Evolutionary conservation across 2,797 vertebrate species (phyloP).

Genomic region (Pantherophis alleghaniensis): DNA sequence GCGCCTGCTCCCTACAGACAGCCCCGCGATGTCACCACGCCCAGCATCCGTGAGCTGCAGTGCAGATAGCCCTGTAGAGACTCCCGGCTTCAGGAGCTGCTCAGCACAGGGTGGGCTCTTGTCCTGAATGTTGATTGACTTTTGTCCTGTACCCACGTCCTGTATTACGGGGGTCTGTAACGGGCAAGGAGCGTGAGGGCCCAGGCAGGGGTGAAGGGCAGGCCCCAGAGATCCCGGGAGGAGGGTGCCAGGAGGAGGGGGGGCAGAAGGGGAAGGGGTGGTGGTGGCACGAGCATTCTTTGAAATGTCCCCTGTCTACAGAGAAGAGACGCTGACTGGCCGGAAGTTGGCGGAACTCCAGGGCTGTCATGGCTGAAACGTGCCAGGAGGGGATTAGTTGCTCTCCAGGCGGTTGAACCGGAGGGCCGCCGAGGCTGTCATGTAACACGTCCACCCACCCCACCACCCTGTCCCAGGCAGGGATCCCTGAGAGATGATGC

Average conservation of each 20-base stretch:
- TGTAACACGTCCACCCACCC: neutral
- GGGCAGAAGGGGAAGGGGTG: neutral
- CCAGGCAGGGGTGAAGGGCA: neutral
- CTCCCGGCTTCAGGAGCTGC: slow-evolving; percentile 28
- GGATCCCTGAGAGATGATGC: slow-evolving; percentile 14
- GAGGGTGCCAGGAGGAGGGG: neutral
- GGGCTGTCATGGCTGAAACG: neutral
- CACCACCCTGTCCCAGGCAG: neutral
- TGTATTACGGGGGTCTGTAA: neutral
- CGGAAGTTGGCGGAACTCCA: neutral
- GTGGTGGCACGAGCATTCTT: neutral
- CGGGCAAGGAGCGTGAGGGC: neutral
- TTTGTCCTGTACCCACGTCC: slow-evolving; percentile 29
- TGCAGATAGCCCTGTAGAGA: slow-evolving; percentile 39
- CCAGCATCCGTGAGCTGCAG: slow-evolving; percentile 38
- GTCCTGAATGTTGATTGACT: slow-evolving; percentile 37
- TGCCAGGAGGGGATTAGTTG: neutral
- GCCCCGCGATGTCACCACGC: slow-evolving; percentile 34
- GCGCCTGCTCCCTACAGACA: slow-evolving; percentile 43
- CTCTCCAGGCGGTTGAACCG: slow-evolving; percentile 12
- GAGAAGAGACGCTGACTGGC: neutral
- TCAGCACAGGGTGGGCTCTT: slow-evolving; percentile 36
- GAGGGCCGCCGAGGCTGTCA: neutral
- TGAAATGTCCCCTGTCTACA: neutral
- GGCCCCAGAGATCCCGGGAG: neutral